Base-by-base conservation (phyloP, 2,888 invertebrate genomes). In the Amiota communis region DNA sequence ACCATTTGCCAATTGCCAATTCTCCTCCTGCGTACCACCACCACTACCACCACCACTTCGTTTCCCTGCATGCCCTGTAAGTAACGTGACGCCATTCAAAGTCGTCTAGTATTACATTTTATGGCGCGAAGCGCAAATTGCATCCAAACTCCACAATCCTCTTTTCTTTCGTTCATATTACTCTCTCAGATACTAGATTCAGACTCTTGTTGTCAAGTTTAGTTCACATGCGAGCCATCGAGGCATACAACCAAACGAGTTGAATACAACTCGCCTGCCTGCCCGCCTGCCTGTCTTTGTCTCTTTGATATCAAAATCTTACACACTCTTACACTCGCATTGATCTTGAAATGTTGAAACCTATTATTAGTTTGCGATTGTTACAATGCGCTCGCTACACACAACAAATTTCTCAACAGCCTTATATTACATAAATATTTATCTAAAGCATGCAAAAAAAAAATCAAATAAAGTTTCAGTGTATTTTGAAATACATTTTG, bases 91-190 rank as follows among this genome's bases (percentile, higher is more conserved):
- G 71, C 71, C 63, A 72, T 74, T 73, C 68, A 75, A 75, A 76
- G 76, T 70, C 73, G 68, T 71, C 72, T 73, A 63, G 75, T 56
- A 69, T 73, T 76, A 73, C 73, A 75, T 48, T 74, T 72, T 72
- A 72, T 57, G 57, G 70, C 65, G 69, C 69, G 72, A 61, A 72
- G 72, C 74, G 61, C 63, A 74, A 74, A 72, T 72, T 74, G 68
- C 68, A 71, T 69, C 63, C 49, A 67, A 71, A 1, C 65, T 68
- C 47, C 67, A 47, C 48, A 63, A 20, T 20, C 17, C 15, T 20
- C 59, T 20, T 15, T 2, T 23, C 51, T 13, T 20, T n/a, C 67
- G 69, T 49, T 46, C 68, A 46, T 53, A 8, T 20, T 48, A 67
- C 23, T 36, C 36, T 36, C 36, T 36, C 36, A 36, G 36, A 36